Evolutionary conservation across 2,888 invertebrate genomes (phyloP), one percentile per base, ranked within the genome.

Genomic region (Sinohyriopsis cumingii): DNA sequence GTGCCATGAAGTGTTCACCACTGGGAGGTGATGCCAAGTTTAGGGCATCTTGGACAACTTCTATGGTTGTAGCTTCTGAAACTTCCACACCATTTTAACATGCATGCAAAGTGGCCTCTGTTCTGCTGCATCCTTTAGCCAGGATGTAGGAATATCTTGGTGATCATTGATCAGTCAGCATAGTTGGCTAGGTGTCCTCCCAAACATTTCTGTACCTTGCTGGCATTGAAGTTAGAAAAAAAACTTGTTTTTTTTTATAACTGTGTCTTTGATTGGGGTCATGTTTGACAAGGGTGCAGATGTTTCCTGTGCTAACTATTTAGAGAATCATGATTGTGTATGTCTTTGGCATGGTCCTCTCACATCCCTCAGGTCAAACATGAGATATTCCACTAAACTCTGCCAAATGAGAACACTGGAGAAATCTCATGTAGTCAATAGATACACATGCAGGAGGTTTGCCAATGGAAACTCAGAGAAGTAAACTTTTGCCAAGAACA

Each of bases 101-200:
- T 24, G 22, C 45, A 25, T 62, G 6, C 20, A 25, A 25, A 28
- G 62, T 19, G 33, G 20, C 28, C n/a, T 62, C 62, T n/a, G 25
- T 62, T n/a, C 28, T 12, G 33, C 1, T 62, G 28, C 9, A 61
- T n/a, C 3, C 22, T 19, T 6, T 20, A 61, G 61, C 61, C 61
- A 4, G 9, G 20, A 7, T 61, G 25, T 25, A 61, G 22, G 6
- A 25, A n/a, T 25, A 9, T n/a, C 24, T 61, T 25, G 61, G 61
- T 33, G 33, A 7, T 33, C 6, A 9, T 33, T 33, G 33, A 9
- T 7, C 24, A 25, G 28, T 20, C 61, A 25, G 28, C 63, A 19
- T 62, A 62, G 62, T 67, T 61, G 55, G 67, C 61, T 24, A 67
- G 67, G 55, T 67, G 56, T 18, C 57, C 65, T 15, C 59, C 57